Percentiles rank a stretch among this genome's conserved stretches.
Conservation (phyloP, 1,140 invertebrate species). For the Lerema accius region DNA sequence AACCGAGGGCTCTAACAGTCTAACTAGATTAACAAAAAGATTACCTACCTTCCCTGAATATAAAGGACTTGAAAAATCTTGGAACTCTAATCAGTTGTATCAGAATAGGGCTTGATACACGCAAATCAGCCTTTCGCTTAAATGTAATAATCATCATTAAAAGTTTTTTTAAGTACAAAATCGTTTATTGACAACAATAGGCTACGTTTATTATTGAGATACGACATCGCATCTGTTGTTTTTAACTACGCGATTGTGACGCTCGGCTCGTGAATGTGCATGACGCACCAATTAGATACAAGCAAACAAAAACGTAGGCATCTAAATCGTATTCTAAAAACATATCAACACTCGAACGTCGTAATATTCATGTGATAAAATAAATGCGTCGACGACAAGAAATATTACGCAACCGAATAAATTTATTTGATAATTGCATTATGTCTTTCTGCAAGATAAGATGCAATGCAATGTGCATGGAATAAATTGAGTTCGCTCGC, state of each 20-base stretch:
- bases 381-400: slow-evolving; percentile 15
- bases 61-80: not conserved
- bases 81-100: too few relatives aligned
- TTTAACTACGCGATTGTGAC: slow-evolving; percentile 20
- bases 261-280: slow-evolving; percentile 12
- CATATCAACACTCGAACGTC: slow-evolving; percentile 4
- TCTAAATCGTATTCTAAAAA: slow-evolving; percentile 14
- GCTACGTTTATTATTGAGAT: slow-evolving; percentile 3
- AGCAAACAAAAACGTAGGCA: slow-evolving; percentile 17
- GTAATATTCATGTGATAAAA: not conserved
- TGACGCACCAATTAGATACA: slow-evolving; percentile 24
- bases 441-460: not conserved
- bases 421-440: slow-evolving; percentile 2
- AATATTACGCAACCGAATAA: slow-evolving; percentile 10
- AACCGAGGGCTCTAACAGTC: not conserved
- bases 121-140: not conserved
- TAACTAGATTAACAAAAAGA: not conserved
- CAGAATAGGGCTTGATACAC: too few relatives aligned
- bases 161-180: not conserved
- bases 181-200: slow-evolving; percentile 6
- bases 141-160: not conserved
- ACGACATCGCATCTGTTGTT: slow-evolving; percentile 18
- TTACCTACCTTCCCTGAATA: not conserved
- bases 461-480: not conserved
- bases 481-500: not conserved